These are phyloP conservation scores for Pseudomyrmex gracilis DNA, from an alignment of 1,140 invertebrate species.

Conservation along the genomic window DNA sequence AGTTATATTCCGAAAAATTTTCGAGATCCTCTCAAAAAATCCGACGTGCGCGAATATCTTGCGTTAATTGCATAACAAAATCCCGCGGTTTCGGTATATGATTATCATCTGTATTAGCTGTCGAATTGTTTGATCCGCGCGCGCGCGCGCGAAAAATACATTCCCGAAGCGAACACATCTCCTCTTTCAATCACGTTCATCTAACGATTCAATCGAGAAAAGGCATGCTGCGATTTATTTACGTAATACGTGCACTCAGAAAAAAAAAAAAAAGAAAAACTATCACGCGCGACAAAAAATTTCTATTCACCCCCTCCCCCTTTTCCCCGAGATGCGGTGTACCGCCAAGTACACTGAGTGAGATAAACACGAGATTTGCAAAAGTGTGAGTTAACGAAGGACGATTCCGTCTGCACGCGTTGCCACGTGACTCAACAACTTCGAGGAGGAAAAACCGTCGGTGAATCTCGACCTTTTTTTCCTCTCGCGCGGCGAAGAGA, in stretches of 20 bases:
- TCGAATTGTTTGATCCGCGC: slow-evolving; percentile 13
- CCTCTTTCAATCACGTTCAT: slow-evolving; percentile 30
- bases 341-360: neutral
- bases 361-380: slow-evolving; percentile 39
- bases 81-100: slow-evolving; percentile 16
- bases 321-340: slow-evolving; percentile 48
- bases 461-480: neutral
- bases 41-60: slow-evolving; percentile 25
- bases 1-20: neutral
- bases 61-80: slow-evolving; percentile 2
- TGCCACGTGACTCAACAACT: neutral
- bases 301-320: slow-evolving; percentile 34
- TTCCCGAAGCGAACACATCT: neutral
- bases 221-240: slow-evolving; percentile 71
- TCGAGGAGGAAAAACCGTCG: neutral
- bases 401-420: neutral
- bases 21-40: neutral
- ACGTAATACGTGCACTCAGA: slow-evolving; percentile 50
- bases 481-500: neutral
- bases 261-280: slow-evolving; percentile 32
- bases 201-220: slow-evolving; percentile 70
- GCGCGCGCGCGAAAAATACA: neutral
- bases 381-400: slow-evolving; percentile 28
- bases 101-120: neutral
- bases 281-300: slow-evolving; percentile 59